phyloP scores from a whole-genome alignment of 2,888 invertebrate genomes.

The Chelonus formosanus region DNA sequence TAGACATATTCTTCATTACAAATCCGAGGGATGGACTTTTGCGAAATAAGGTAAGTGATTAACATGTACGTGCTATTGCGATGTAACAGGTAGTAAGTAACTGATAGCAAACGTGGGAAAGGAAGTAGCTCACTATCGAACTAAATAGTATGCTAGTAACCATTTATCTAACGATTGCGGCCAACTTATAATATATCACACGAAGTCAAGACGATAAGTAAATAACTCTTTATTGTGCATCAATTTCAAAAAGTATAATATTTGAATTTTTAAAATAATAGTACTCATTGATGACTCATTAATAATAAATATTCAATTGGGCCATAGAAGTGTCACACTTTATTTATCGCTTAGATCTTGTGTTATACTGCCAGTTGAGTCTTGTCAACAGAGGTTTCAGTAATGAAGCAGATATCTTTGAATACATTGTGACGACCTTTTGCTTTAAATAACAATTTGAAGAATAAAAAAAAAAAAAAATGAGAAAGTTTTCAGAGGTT shows the following conservation, averaged over 20 bases:
- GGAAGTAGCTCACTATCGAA: slow-evolving; percentile 50
- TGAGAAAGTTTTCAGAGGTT: too few species aligned
- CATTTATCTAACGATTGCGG: slow-evolving; percentile 3
- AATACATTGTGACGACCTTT: too few species aligned
- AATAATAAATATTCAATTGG: slow-evolving; percentile 13
- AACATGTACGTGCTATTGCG: slow-evolving; percentile 28
- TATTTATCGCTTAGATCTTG: background rate
- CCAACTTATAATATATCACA: too few species aligned
- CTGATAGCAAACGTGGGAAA: slow-evolving; percentile 63
- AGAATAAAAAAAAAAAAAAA: too few species aligned
- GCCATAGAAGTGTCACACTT: slow-evolving; percentile 1
- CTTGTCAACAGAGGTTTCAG: too few species aligned
- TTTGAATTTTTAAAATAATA: slow-evolving; percentile 6
- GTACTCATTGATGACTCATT: background rate
- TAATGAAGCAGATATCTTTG: too few species aligned
- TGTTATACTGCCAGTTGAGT: background rate
- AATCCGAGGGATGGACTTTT: too few species aligned
- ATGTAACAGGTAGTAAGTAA: slow-evolving; percentile 48
- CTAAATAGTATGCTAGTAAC: slow-evolving; percentile 13
- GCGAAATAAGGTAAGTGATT: too few species aligned
- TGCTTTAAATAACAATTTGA: too few species aligned
- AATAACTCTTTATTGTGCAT: slow-evolving; percentile 6
- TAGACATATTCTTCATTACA: too few species aligned
- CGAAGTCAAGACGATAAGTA: too few species aligned
- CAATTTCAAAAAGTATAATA: slow-evolving; percentile 5